Evolutionary conservation across 2,888 invertebrate species (phyloP).

Genomic region (Boloria selene): DNA sequence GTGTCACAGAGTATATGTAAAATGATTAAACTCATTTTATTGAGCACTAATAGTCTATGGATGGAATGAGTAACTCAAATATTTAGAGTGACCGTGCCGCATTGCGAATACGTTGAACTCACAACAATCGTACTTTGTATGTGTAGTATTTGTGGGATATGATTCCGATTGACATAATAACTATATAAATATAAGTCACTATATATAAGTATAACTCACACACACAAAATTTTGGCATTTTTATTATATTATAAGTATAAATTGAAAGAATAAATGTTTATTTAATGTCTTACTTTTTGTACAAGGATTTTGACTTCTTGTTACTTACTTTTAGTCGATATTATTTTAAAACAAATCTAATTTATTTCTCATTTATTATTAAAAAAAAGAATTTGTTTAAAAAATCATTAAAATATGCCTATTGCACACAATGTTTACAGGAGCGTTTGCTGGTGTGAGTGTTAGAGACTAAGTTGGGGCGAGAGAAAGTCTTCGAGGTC

Average conservation of each 20-base stretch:
- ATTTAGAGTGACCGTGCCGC: slow-evolving; percentile 54
- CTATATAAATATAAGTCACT: neutral
- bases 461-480: slow-evolving; percentile 62
- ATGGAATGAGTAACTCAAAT: slow-evolving; percentile 55
- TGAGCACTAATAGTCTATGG: slow-evolving; percentile 35
- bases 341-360: too few species aligned
- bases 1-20: neutral
- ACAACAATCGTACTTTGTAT: slow-evolving; percentile 53
- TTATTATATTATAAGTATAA: too few species aligned
- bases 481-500: slow-evolving; percentile 79
- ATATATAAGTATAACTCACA: too few species aligned
- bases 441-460: slow-evolving; percentile 50
- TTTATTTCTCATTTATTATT: neutral
- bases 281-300: too few species aligned
- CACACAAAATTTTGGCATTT: too few species aligned
- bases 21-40: neutral
- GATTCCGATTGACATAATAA: neutral
- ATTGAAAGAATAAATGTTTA: too few species aligned
- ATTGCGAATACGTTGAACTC: slow-evolving; percentile 67
- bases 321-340: too few species aligned
- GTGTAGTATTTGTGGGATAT: slow-evolving; percentile 32
- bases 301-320: too few species aligned
- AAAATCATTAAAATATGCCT: neutral
- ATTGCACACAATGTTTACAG: slow-evolving; percentile 44
- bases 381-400: neutral